phyloP scores from a whole-genome alignment of 2,888 invertebrate species.

The Pseudococcus longispinus region DNA sequence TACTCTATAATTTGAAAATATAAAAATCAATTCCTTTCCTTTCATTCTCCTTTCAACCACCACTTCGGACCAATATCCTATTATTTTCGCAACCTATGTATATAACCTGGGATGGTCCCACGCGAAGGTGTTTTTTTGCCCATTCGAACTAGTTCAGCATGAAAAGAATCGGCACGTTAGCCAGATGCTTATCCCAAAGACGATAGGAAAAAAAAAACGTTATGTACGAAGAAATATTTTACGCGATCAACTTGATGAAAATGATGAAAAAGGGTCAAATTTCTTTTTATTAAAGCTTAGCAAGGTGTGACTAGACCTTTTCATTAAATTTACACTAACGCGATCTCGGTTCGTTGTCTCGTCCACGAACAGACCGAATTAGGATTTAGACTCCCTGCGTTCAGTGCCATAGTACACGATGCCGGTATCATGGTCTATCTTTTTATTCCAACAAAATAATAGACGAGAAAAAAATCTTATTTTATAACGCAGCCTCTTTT shows the following conservation, averaged over 20 bases:
- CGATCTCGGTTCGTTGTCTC: conserved; percentile 39
- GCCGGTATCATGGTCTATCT: conserved; percentile 52
- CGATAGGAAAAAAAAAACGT: conserved; percentile 39
- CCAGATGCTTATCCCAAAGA: conserved; percentile 48
- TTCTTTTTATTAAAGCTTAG: conserved; percentile 54
- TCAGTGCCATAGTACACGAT: conserved; percentile 23
- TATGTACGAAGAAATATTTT: conserved; percentile 43
- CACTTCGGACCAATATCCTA: not conserved
- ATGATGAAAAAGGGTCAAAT: conserved; percentile 54
- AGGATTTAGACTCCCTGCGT: conserved; percentile 46
- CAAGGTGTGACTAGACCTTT: conserved; percentile 54
- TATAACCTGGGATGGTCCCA: not conserved
- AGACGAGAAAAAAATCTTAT: conserved; percentile 46
- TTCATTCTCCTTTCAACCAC: not conserved
- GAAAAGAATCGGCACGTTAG: conserved; percentile 17
- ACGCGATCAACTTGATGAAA: conserved; percentile 42
- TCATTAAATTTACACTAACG: conserved; percentile 55
- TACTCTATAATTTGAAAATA: not conserved
- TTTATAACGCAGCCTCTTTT: conserved; percentile 26
- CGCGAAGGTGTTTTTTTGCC: conserved; percentile 18
- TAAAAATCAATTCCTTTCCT: not conserved
- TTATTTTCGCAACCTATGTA: not conserved
- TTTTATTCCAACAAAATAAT: conserved; percentile 40
- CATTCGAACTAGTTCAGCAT: not conserved
- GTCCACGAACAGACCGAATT: conserved; percentile 48